Conservation (phyloP, 2,797 vertebrate species). For the Bryconaethiops microstoma region DNA sequence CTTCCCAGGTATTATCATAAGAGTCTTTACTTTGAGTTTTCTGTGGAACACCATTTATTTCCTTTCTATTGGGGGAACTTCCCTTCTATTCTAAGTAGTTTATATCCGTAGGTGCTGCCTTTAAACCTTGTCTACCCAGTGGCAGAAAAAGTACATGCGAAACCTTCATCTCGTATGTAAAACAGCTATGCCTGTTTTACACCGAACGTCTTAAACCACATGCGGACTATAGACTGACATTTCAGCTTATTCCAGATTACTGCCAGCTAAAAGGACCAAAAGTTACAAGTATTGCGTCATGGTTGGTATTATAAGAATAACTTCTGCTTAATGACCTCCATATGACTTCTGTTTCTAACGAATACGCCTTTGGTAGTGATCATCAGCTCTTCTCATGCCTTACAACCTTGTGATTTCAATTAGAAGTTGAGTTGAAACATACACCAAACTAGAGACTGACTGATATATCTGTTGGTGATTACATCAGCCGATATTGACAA, state of each 20-base stretch:
- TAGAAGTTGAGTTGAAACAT: no score
- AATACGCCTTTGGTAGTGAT: no score
- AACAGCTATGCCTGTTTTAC: neutral
- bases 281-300: neutral
- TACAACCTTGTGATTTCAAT: no score
- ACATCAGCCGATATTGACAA: no score
- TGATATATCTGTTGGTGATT: no score
- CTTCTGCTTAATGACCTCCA: neutral
- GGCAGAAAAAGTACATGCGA: constrained; percentile 4
- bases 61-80: constrained; percentile 45
- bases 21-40: constrained; percentile 26
- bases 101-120: constrained; percentile 3
- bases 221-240: neutral
- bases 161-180: constrained; percentile 17
- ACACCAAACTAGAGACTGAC: no score
- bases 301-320: neutral
- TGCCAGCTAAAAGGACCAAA: neutral
- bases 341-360: neutral
- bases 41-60: constrained; percentile 50
- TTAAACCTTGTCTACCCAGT: constrained; percentile 22
- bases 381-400: no score
- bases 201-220: neutral
- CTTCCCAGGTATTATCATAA: constrained; percentile 19
- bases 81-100: constrained; percentile 35
- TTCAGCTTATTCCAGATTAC: neutral